Evolutionary conservation across 2,113 vertebrate species (phyloP).

Genomic region (Percina caprodes): DNA sequence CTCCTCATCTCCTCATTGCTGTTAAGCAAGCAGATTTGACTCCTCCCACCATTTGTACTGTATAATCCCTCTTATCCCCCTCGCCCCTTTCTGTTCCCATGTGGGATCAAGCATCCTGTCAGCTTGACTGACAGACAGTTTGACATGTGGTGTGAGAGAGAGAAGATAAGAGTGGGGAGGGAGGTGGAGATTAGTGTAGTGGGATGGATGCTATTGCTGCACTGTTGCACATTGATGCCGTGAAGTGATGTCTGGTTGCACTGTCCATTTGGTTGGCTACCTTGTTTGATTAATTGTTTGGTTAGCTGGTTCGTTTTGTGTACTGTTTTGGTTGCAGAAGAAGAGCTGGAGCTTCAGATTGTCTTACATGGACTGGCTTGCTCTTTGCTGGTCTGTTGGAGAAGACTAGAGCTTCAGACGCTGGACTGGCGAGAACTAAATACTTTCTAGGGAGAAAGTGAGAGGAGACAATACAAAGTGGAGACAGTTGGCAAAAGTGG

Average conservation of each 20-base stretch:
- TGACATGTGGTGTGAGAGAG: slow-evolving; percentile 60
- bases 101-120: slow-evolving; percentile 74
- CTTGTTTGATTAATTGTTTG: slow-evolving; percentile 22
- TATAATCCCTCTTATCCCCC: slow-evolving; percentile 91
- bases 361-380: background rate
- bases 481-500: background rate
- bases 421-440: slow-evolving; percentile 14
- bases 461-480: background rate
- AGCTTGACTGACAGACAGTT: slow-evolving; percentile 74
- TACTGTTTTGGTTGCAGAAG: background rate
- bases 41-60: slow-evolving; percentile 88
- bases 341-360: slow-evolving; percentile 17
- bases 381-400: slow-evolving; percentile 14
- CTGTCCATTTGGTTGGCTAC: slow-evolving; percentile 42
- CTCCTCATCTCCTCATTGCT: slow-evolving; percentile 66
- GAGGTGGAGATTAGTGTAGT: slow-evolving; percentile 66
- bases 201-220: slow-evolving; percentile 60
- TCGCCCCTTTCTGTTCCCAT: slow-evolving; percentile 78
- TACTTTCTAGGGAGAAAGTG: slow-evolving; percentile 30
- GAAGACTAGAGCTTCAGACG: slow-evolving; percentile 22
- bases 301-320: background rate
- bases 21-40: slow-evolving; percentile 90
- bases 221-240: slow-evolving; percentile 48
- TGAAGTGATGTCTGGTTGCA: slow-evolving; percentile 27
- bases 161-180: slow-evolving; percentile 52